A percentile compares a stretch with the other conserved stretches of the same genome.
Evolutionary conservation across 2,113 vertebrate species (phyloP).

Genomic region (Apodemus speciosus): DNA sequence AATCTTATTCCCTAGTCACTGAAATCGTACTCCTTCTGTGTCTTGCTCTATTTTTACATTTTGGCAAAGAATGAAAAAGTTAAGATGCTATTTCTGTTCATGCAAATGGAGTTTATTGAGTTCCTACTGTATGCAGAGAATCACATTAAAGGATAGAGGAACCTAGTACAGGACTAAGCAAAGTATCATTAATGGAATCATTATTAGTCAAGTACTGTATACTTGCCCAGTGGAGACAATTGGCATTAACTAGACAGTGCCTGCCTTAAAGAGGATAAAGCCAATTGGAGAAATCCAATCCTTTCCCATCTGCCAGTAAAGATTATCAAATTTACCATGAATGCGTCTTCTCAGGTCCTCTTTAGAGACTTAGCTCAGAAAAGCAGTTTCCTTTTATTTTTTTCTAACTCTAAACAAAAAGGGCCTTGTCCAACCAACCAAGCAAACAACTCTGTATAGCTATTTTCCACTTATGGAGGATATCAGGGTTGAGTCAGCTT

Average conservation of each 20-base stretch:
- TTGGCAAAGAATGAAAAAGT: not conserved
- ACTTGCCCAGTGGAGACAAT: not conserved
- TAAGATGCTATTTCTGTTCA: not conserved
- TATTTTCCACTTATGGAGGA: rapidly evolving
- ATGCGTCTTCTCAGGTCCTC: not conserved
- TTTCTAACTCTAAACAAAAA: not conserved
- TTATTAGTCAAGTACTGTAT: not conserved
- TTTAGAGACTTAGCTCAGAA: not conserved
- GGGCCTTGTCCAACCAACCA: not conserved
- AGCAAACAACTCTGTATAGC: not conserved
- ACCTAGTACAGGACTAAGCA: not conserved
- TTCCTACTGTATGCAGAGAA: not conserved
- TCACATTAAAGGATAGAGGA: not conserved
- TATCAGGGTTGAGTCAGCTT: not conserved
- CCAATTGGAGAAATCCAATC: not conserved
- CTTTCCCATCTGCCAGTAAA: not conserved
- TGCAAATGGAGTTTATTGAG: slow-evolving; percentile 52
- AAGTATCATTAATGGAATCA: not conserved
- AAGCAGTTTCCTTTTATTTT: not conserved
- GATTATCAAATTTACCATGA: not conserved
- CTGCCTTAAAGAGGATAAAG: not conserved
- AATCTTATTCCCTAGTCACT: not conserved
- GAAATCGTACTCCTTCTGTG: not conserved
- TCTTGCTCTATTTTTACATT: not conserved
- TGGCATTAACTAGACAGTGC: not conserved